phyloP scores from a whole-genome alignment of 2,888 invertebrate genomes.

The Nephrotoma flavescens region DNA sequence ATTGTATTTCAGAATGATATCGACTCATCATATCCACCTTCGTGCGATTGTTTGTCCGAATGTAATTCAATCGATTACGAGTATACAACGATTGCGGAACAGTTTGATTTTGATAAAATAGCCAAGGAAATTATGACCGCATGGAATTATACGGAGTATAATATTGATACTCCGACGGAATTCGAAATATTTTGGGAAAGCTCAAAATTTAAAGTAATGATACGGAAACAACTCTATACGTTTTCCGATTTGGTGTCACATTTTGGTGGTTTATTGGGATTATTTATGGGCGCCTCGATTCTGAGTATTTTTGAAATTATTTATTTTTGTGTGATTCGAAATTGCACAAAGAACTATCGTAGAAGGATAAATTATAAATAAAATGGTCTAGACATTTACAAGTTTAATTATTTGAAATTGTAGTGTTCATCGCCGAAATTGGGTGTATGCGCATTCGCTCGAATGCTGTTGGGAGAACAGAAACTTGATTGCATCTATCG shows the following conservation, averaged over 20 bases:
- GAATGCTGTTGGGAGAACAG: too few species aligned
- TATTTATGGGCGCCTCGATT: constrained; percentile 4
- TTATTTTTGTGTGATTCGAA: neutral
- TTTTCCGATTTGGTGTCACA: neutral
- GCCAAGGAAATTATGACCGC: neutral
- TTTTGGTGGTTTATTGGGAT: neutral
- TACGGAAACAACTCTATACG: neutral
- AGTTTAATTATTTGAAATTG: too few species aligned
- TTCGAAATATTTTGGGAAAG: neutral
- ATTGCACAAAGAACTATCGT: neutral
- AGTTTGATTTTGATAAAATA: neutral
- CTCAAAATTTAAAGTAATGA: neutral
- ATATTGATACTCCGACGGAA: neutral
- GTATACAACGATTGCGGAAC: neutral
- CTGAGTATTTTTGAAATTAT: neutral
- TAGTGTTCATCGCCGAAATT: too few species aligned
- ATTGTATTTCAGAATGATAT: neutral
- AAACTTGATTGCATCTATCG: too few species aligned
- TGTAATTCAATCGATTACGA: neutral
- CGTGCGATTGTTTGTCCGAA: neutral
- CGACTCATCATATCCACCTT: neutral
- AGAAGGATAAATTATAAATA: neutral
- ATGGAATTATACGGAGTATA: neutral
- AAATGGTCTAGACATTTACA: too few species aligned
- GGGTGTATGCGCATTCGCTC: too few species aligned